A percentile compares a stretch with the other conserved stretches of the same genome.
These are phyloP conservation scores for Malacosoma neustria DNA, from an alignment of 2,888 invertebrate species.

Conservation along the genomic window DNA sequence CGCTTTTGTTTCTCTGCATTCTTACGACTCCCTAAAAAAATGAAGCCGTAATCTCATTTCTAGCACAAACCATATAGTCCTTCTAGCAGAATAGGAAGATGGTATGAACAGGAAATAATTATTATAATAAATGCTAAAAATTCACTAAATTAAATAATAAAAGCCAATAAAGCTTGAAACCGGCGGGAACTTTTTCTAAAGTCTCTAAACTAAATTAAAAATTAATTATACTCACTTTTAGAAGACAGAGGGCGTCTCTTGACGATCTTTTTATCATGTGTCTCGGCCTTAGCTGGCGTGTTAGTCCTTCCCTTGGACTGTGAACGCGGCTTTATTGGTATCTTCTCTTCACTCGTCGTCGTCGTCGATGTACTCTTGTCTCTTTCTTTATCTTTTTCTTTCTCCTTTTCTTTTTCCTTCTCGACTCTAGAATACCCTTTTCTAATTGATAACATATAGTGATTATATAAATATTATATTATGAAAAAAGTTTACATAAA, in stretches of 20 bases:
- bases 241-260: conserved; percentile 50
- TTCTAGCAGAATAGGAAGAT: no score
- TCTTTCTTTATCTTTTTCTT: conserved; percentile 33
- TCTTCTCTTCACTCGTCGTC: conserved; percentile 49
- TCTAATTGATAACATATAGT: no score
- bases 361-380: conserved; percentile 31
- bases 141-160: no score
- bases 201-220: conserved; percentile 1
- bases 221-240: conserved; percentile 38
- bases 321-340: conserved; percentile 42
- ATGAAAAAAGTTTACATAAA: no score
- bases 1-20: no score
- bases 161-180: no score
- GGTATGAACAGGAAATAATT: not conserved
- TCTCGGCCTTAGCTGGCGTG: conserved; percentile 38
- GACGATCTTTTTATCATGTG: conserved; percentile 44
- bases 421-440: no score
- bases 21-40: no score
- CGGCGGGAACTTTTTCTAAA: no score
- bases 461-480: no score
- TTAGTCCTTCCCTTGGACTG: conserved; percentile 51
- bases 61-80: no score
- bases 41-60: no score
- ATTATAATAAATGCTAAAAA: not conserved
- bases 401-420: conserved; percentile 29